phyloP scores from a whole-genome alignment of 2,888 invertebrate species.

The Odiellus spinosus region DNA sequence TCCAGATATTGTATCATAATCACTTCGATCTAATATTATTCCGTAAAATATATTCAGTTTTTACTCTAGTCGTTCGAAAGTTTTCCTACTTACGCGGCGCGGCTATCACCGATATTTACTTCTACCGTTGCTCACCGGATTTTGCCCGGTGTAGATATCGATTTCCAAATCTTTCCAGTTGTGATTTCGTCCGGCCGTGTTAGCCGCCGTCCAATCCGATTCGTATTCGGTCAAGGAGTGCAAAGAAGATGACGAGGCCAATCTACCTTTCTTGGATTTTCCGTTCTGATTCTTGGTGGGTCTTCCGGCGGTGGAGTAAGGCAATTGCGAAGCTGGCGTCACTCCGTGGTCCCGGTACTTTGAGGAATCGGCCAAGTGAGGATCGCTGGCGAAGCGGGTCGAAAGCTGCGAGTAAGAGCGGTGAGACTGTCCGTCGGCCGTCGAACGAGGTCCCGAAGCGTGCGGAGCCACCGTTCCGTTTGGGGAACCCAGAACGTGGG shows the following conservation, averaged over 20 bases:
- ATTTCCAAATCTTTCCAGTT: conserved; percentile 88
- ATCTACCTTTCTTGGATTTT: conserved; percentile 10
- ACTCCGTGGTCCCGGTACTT: conserved; percentile 43
- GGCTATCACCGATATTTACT: conserved; percentile 5
- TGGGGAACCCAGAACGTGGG: not conserved
- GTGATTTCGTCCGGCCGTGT: conserved; percentile 7
- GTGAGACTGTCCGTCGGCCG: conserved; percentile 76
- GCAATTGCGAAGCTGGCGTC: conserved; percentile 55
- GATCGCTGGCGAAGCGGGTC: conserved; percentile 36
- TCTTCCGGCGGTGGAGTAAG: conserved; percentile 40
- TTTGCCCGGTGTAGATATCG: conserved; percentile 86
- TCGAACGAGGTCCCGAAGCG: conserved; percentile 6
- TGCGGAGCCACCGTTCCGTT: not conserved
- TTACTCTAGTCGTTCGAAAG: too few species aligned
- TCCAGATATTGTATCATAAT: too few species aligned
- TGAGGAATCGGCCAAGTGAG: conserved; percentile 49
- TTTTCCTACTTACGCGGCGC: too few species aligned
- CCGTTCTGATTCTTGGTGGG: conserved; percentile 5
- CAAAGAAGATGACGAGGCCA: conserved; percentile 12
- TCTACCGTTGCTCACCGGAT: conserved; percentile 37
- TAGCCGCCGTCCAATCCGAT: conserved; percentile 39
- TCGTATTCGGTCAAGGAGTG: conserved; percentile 47
- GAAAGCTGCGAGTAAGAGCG: conserved; percentile 72
- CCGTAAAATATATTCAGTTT: too few species aligned
- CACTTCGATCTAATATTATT: too few species aligned